Percentiles rank a stretch among this genome's conserved stretches.
phyloP scores from a whole-genome alignment of 2,113 vertebrate species.

The Polypterus senegalus region DNA sequence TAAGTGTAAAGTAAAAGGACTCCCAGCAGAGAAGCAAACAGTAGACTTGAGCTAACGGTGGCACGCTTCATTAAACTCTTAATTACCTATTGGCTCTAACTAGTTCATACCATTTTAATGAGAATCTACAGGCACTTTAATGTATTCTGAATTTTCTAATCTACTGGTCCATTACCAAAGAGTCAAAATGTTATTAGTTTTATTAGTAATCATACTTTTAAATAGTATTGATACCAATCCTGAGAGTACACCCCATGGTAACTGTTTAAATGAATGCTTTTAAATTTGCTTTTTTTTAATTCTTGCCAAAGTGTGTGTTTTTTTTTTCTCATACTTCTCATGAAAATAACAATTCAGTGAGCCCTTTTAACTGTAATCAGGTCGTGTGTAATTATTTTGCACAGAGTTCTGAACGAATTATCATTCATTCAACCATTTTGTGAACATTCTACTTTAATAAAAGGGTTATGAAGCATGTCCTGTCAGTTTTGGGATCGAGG shows the following conservation, averaged over 20 bases:
- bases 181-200: slow-evolving; percentile 67
- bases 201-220: slow-evolving; percentile 67
- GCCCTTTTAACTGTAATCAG: too few relatives aligned
- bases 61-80: slow-evolving; percentile 96
- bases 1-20: slow-evolving; percentile 92
- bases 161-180: slow-evolving; percentile 60
- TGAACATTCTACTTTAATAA: too few relatives aligned
- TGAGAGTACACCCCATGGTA: slow-evolving; percentile 37
- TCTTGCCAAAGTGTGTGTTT: too few relatives aligned
- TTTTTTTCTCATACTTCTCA: too few relatives aligned
- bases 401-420: too few relatives aligned
- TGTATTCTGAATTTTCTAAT: slow-evolving; percentile 66
- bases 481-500: too few relatives aligned
- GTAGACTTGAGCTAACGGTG: slow-evolving; percentile 83
- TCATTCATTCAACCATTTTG: too few relatives aligned
- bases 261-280: slow-evolving; percentile 53
- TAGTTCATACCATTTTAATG: slow-evolving; percentile 98
- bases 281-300: too few relatives aligned
- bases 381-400: too few relatives aligned
- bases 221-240: slow-evolving; percentile 54
- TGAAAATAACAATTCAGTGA: too few relatives aligned
- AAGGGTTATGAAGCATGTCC: too few relatives aligned
- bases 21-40: slow-evolving; percentile 87
- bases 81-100: slow-evolving; percentile 98
- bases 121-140: slow-evolving; percentile 74